phyloP scores from a whole-genome alignment of 1,140 invertebrate species.

The Hetaerina americana region DNA sequence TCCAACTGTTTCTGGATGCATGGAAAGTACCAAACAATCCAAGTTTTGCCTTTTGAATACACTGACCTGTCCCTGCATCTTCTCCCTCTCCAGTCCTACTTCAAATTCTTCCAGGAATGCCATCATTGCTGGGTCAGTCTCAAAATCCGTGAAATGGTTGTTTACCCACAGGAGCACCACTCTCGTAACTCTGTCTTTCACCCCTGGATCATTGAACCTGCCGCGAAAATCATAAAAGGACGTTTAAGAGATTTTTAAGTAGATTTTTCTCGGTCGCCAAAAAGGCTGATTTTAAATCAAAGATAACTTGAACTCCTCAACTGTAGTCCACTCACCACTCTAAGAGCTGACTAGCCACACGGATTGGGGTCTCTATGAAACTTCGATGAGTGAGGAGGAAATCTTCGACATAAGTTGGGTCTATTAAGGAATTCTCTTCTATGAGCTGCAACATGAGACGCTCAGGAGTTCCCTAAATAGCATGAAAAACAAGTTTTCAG shows the following conservation, averaged over 20 bases:
- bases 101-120: constrained; percentile 93
- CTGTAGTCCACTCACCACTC: constrained; percentile 62
- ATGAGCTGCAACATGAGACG: constrained; percentile 85
- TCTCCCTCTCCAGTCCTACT: constrained; percentile 62
- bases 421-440: constrained; percentile 83
- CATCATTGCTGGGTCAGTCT: constrained; percentile 91
- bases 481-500: no score
- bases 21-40: background rate
- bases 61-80: constrained; percentile 63
- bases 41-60: no score
- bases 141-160: constrained; percentile 99
- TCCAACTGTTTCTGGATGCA: background rate
- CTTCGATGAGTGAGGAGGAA: constrained; percentile 95
- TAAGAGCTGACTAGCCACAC: constrained; percentile 75
- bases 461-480: constrained; percentile 73
- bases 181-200: constrained; percentile 81
- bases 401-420: constrained; percentile 96
- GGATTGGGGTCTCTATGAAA: constrained; percentile 74
- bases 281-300: background rate
- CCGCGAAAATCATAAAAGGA: background rate
- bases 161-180: constrained; percentile 97
- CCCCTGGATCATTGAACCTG: constrained; percentile 57
- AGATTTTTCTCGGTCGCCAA: background rate
- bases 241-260: no score
- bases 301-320: constrained; percentile 26